These are phyloP conservation scores for Mythimna loreyi DNA, from an alignment of 2,888 invertebrate genomes.

Conservation along the genomic window DNA sequence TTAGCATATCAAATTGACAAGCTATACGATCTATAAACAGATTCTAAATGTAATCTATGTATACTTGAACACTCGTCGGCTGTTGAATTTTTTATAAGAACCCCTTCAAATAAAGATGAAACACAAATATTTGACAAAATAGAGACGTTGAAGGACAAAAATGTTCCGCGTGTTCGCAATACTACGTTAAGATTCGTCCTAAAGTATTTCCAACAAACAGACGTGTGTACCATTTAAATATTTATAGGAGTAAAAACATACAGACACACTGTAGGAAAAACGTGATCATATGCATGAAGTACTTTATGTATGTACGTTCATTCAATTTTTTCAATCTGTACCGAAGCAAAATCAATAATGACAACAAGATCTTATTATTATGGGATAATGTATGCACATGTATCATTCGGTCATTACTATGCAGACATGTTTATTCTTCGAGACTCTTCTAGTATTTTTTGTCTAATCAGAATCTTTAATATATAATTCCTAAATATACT, in stretches of 20 bases:
- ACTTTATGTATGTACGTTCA: constrained; percentile 40
- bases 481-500: constrained; percentile 7
- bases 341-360: constrained; percentile 32
- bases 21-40: constrained; percentile 6
- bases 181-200: constrained; percentile 32
- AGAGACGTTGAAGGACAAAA: constrained; percentile 26
- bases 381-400: constrained; percentile 21
- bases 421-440: constrained; percentile 2
- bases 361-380: constrained; percentile 28
- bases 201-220: constrained; percentile 33
- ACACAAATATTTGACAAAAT: constrained; percentile 43
- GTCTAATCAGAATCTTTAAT: constrained; percentile 14
- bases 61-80: not conserved
- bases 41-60: not conserved
- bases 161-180: constrained; percentile 19
- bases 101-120: constrained; percentile 39
- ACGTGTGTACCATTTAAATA: constrained; percentile 38
- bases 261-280: constrained; percentile 36
- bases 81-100: constrained; percentile 21
- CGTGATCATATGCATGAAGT: constrained; percentile 39
- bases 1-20: not conserved
- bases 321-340: constrained; percentile 27
- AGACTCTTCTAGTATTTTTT: not conserved
- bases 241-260: constrained; percentile 43
- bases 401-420: constrained; percentile 14